These are phyloP conservation scores for Actinopyga echinites DNA, from an alignment of 53 echinoderm and acorn worm genomes.

Conservation along the genomic window DNA sequence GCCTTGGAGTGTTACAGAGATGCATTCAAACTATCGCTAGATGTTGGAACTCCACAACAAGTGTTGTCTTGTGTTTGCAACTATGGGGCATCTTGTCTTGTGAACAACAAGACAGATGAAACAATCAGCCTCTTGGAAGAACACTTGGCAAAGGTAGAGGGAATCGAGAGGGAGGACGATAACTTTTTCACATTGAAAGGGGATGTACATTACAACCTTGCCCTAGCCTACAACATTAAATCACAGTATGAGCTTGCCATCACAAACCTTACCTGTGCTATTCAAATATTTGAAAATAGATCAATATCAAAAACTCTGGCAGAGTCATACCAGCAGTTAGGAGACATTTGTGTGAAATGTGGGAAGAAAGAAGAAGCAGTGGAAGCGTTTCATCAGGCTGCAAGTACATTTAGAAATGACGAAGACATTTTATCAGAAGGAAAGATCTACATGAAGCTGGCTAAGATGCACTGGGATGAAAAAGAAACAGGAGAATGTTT, in stretches of 20 bases:
- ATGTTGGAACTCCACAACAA: constrained; percentile 36
- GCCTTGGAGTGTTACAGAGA: constrained; percentile 21
- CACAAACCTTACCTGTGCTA: constrained; percentile 54
- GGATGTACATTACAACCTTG: constrained; percentile 85
- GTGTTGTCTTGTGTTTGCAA: constrained; percentile 81
- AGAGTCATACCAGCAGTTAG: constrained; percentile 66
- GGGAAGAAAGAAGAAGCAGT: neutral
- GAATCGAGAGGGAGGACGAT: constrained; percentile 6
- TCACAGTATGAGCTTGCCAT: constrained; percentile 50
- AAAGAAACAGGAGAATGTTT: neutral
- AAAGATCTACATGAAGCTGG: constrained; percentile 11
- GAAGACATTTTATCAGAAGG: neutral
- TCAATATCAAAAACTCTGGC: constrained; percentile 43
- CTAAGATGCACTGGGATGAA: constrained; percentile 17
- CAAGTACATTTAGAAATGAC: neutral
- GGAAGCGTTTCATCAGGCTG: constrained; percentile 3
- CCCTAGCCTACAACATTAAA: constrained; percentile 67
- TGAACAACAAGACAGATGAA: constrained; percentile 44
- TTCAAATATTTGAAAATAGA: constrained; percentile 49
- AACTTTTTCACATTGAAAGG: constrained; percentile 56
- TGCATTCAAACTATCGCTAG: constrained; percentile 14
- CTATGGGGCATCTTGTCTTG: constrained; percentile 76
- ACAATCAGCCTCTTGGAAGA: constrained; percentile 49
- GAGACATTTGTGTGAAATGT: constrained; percentile 32
- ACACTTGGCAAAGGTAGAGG: constrained; percentile 12